Evolutionary conservation across 2,888 invertebrate genomes (phyloP).

Genomic region (Torymus texanus): DNA sequence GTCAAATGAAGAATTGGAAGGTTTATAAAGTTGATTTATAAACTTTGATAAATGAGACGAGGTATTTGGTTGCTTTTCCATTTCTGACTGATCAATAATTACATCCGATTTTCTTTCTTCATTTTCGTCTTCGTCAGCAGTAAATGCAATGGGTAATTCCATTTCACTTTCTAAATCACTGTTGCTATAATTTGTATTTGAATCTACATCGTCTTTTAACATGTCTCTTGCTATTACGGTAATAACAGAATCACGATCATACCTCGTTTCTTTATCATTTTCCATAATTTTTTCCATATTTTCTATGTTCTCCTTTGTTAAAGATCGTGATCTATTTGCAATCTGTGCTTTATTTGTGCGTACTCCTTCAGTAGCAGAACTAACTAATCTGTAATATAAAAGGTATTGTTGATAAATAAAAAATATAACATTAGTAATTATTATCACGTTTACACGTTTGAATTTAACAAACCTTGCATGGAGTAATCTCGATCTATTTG

Average conservation of each 20-base stretch:
- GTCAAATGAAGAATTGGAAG: constrained; percentile 14
- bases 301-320: constrained; percentile 48
- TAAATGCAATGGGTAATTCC: constrained; percentile 41
- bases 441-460: no score
- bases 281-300: constrained; percentile 36
- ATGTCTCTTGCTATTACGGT: constrained; percentile 45
- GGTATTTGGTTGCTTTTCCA: constrained; percentile 17
- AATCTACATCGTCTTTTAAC: constrained; percentile 19
- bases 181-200: constrained; percentile 16
- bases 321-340: constrained; percentile 22
- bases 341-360: constrained; percentile 14
- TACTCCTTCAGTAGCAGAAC: constrained; percentile 38
- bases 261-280: constrained; percentile 34
- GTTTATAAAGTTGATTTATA: constrained; percentile 22
- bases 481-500: constrained; percentile 65
- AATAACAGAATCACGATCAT: constrained; percentile 48
- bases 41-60: constrained; percentile 18
- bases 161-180: constrained; percentile 51
- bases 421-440: neutral
- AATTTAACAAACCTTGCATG: constrained; percentile 64
- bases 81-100: constrained; percentile 18
- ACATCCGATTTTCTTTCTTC: constrained; percentile 34
- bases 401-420: neutral
- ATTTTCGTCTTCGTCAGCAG: constrained; percentile 45
- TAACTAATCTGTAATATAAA: constrained; percentile 43